Base-by-base conservation (phyloP, 2,888 invertebrate species). In the Pardosa pseudoannulata region DNA sequence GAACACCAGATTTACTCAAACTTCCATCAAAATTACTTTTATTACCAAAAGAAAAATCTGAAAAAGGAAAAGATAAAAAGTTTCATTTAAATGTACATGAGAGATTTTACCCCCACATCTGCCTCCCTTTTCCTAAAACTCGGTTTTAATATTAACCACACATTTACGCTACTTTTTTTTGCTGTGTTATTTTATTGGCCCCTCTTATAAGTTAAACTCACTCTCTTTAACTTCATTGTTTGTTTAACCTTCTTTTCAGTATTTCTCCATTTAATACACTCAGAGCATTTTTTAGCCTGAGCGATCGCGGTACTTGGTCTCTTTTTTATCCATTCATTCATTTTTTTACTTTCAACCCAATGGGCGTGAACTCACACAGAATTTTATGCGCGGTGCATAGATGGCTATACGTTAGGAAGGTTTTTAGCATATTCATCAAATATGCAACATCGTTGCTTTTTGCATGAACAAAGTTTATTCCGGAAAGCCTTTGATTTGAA, bases 131-230 rank as follows among this genome's bases (percentile, higher is more conserved):
- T 67, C 19, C 67, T 41, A 29, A 62, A 81, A 74, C 56, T 71
- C 64, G 76, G 76, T 78, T 78, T 83, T 67, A 83, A 83, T 83
- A 83, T 72, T 78, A 83, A 83, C 83, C 83, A 76, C 83, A 83
- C 83, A 78, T 83, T 83, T 83, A 72, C 83, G 83, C 83, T 83
- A 32, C 68, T 67, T 13, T 50, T 83, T 83, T 78, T 65, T 32
- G 67, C 56, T 50, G 9, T 29, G 31, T 11, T 41, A 64, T 72
- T 83, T 83, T 78, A 78, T 67, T 72, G 72, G 71, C 64, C 72
- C 41, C 64, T 67, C 72, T 70, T 62, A 23, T 19, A 41, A 27
- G 50, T 67, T 65, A 27, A 39, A 72, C 64, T 19, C 67, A 28
- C 65, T 72, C 50, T 78, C 76, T 83, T 78, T 75, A 75, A 75